Percentiles rank a stretch among this genome's conserved stretches.
Evolutionary conservation across 2,888 invertebrate genomes (phyloP).

Genomic region (Mechanitis messenoides): DNA sequence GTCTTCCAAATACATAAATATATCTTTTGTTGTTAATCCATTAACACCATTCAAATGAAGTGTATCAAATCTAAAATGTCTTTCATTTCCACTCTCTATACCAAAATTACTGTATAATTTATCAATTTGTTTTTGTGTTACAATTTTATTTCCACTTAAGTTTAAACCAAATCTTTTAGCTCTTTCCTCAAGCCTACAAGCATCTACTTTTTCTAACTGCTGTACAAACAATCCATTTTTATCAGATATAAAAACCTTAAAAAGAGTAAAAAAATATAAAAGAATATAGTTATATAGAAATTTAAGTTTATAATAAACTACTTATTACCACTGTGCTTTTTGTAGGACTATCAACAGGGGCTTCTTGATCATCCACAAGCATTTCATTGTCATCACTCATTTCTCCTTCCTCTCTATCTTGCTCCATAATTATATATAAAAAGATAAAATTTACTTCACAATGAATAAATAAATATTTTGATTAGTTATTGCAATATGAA

Average conservation of each 20-base stretch:
- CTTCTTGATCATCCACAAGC: slow-evolving; percentile 49
- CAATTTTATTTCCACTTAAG: slow-evolving; percentile 58
- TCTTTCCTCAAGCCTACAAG: slow-evolving; percentile 61
- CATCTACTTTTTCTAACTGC: slow-evolving; percentile 62
- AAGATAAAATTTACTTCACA: background rate
- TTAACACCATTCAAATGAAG: slow-evolving; percentile 85
- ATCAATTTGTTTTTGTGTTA: slow-evolving; percentile 69
- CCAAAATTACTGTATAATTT: slow-evolving; percentile 64
- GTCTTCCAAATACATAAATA: slow-evolving; percentile 86
- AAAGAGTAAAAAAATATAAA: slow-evolving; percentile 19
- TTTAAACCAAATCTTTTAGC: slow-evolving; percentile 67
- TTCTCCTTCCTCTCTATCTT: slow-evolving; percentile 71
- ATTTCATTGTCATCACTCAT: slow-evolving; percentile 69
- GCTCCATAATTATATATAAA: slow-evolving; percentile 31
- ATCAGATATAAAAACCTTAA: slow-evolving; percentile 55
- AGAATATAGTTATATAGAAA: slow-evolving; percentile 6
- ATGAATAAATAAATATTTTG: background rate
- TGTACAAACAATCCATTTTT: slow-evolving; percentile 53
- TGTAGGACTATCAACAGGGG: slow-evolving; percentile 26
- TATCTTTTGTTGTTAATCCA: slow-evolving; percentile 85
- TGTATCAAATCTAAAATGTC: slow-evolving; percentile 82
- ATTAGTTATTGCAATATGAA: background rate
- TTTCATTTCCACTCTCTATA: slow-evolving; percentile 75
- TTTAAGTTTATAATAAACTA: background rate
- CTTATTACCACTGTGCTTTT: slow-evolving; percentile 48